These are phyloP conservation scores for Stegophylla sp. DNA, from an alignment of 2,888 invertebrate genomes.

Conservation along the genomic window DNA sequence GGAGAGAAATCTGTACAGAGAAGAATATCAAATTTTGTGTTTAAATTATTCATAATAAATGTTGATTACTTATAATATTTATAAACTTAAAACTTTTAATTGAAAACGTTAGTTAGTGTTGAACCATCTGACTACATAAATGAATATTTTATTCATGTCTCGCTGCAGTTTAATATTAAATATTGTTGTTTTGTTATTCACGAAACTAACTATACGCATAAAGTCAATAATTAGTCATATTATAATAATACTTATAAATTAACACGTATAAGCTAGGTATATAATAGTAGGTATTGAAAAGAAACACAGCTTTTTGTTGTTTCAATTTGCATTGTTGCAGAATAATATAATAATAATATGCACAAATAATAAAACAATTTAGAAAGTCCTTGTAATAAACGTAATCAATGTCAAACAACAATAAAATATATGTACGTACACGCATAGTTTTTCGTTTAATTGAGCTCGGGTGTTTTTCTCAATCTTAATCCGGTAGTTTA, in stretches of 20 bases:
- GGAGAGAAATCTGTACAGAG: constrained; percentile 16
- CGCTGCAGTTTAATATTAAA: neutral
- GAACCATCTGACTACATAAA: neutral
- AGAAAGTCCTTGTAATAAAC: constrained; percentile 52
- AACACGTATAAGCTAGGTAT: neutral
- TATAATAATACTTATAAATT: neutral
- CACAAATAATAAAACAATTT: constrained; percentile 28
- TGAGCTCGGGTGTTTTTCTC: constrained; percentile 16
- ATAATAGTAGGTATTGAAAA: constrained; percentile 10
- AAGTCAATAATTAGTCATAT: neutral
- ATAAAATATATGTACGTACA: neutral
- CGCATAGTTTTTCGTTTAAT: neutral
- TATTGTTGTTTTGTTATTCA: neutral
- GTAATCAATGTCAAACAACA: constrained; percentile 40
- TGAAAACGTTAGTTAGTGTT: neutral
- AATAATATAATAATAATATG: constrained; percentile 34
- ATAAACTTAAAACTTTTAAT: neutral
- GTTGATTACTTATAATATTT: neutral
- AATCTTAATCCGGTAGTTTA: neutral
- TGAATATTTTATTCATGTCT: neutral
- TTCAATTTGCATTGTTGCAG: constrained; percentile 28
- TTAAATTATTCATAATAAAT: constrained; percentile 9
- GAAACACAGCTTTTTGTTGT: constrained; percentile 9
- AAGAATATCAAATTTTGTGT: constrained; percentile 1
- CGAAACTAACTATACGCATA: neutral